Base-by-base conservation (phyloP, 1,140 invertebrate species). In the Spodoptera litura region DNA sequence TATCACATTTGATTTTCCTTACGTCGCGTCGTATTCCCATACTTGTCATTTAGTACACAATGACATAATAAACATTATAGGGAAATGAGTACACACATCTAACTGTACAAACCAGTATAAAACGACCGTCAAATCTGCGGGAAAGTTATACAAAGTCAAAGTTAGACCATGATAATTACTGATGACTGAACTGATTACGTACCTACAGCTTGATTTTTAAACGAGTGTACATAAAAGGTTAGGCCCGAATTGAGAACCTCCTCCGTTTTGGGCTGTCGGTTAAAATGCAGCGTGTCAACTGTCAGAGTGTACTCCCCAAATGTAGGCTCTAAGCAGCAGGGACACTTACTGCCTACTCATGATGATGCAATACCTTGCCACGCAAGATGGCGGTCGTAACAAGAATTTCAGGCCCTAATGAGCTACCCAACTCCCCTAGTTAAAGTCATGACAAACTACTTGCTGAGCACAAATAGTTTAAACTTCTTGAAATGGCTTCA, bases 281-380 rank as follows among this genome's bases (percentile, higher is more conserved):
- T 51, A 51, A 74, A 62, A n/a, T 58, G 70, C 27, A 12, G 59
- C 59, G 73, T 62, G 12, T 13, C 12, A 12, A 9, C 44, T 13
- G 73, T 31, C n/a, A 9, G 73, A 64, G 6, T 75, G n/a, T 2
- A 20, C 3, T 38, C 12, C 59, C 20, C 0, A 20, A 51, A 59
- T 35, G 56, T 73, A 73, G 52, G 25, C 20, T 44, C n/a, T 11
- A 66, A 8, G 52, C 20, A 66, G 62, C 10, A 66, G 56, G 25
- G 31, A 44, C 59, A 10, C 53, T 64, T 75, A 75, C 8, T 49
- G 73, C 27, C 44, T 15, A 64, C 59, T 75, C 73, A 75, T 74
- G 56, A 75, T 75, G 73, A 62, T 75, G 73, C 73, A 75, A 75
- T 75, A 75, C 59, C 56, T 12, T 35, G 27, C 15, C 62, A 51